Percentiles rank a stretch among this genome's conserved stretches.
These are phyloP conservation scores for Eumaeus atala DNA, from an alignment of 1,140 invertebrate species.

Conservation along the genomic window DNA sequence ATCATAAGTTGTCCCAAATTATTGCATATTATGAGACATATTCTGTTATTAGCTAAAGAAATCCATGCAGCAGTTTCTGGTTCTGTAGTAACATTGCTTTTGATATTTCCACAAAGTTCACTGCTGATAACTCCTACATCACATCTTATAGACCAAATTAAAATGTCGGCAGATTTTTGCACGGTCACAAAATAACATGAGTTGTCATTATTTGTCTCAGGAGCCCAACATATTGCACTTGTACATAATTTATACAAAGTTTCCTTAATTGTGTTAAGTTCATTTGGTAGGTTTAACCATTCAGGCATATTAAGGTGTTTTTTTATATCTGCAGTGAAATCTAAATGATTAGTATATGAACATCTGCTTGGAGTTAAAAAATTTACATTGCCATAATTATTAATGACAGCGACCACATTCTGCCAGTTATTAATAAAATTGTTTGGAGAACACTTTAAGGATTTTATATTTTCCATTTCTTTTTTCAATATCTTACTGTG, in stretches of 20 bases:
- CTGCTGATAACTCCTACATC: slow-evolving; percentile 20
- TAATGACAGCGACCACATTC: slow-evolving; percentile 41
- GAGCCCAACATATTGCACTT: slow-evolving; percentile 41
- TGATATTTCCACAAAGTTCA: slow-evolving; percentile 25
- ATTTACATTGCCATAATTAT: slow-evolving; percentile 50
- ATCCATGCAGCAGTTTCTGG: slow-evolving; percentile 42
- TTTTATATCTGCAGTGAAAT: slow-evolving; percentile 36
- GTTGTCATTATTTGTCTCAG: slow-evolving; percentile 29
- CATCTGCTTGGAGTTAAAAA: slow-evolving; percentile 30
- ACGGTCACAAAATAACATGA: slow-evolving; percentile 46
- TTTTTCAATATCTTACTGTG: slow-evolving; percentile 37
- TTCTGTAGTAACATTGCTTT: slow-evolving; percentile 25
- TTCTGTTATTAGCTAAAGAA: slow-evolving; percentile 21
- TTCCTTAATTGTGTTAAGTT: slow-evolving; percentile 36
- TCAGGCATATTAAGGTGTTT: slow-evolving; percentile 20
- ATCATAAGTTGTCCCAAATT: slow-evolving; percentile 34
- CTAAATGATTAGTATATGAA: slow-evolving; percentile 32
- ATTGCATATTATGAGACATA: slow-evolving; percentile 37
- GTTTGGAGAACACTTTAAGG: slow-evolving; percentile 41
- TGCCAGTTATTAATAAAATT: slow-evolving; percentile 35
- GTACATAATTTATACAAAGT: slow-evolving; percentile 33
- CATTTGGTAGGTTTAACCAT: slow-evolving; percentile 15
- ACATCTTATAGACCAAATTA: slow-evolving; percentile 41
- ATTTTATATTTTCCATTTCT: slow-evolving; percentile 34
- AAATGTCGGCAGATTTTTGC: slow-evolving; percentile 45